Evolutionary conservation across 2,113 vertebrate genomes (phyloP).

Genomic region (Phylloscopus trochilus): DNA sequence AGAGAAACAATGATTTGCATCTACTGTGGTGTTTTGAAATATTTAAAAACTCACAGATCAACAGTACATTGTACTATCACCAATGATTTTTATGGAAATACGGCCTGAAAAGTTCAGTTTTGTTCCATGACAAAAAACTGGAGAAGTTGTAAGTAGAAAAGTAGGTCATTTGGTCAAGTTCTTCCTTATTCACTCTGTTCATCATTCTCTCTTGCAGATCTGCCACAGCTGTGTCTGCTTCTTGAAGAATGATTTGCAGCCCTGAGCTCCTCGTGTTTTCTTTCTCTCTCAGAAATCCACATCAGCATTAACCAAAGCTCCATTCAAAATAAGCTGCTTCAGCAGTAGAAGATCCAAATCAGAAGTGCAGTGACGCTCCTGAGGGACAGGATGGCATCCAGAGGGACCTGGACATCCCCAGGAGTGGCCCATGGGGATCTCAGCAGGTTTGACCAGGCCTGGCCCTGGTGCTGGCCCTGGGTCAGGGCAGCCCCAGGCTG

Average conservation of each 20-base stretch:
- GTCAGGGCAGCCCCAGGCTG: not conserved
- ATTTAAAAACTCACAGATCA: not conserved
- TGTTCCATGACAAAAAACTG: not conserved
- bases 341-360: too few relatives aligned
- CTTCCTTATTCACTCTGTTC: not conserved
- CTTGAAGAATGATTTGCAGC: not conserved
- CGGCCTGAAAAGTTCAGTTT: not conserved
- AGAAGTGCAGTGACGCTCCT: not conserved
- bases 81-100: not conserved
- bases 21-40: not conserved
- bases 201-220: not conserved
- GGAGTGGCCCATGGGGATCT: not conserved
- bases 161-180: not conserved
- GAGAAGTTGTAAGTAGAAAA: not conserved
- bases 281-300: not conserved
- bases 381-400: not conserved
- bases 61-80: accelerated
- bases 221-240: accelerated
- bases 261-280: accelerated
- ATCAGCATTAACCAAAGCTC: not conserved
- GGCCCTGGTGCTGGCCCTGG: not conserved
- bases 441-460: not conserved
- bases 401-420: too few relatives aligned
- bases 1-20: not conserved
- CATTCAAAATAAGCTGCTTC: not conserved